phyloP scores from a whole-genome alignment of 1,140 invertebrate species.

The Branchinecta lindahli region DNA sequence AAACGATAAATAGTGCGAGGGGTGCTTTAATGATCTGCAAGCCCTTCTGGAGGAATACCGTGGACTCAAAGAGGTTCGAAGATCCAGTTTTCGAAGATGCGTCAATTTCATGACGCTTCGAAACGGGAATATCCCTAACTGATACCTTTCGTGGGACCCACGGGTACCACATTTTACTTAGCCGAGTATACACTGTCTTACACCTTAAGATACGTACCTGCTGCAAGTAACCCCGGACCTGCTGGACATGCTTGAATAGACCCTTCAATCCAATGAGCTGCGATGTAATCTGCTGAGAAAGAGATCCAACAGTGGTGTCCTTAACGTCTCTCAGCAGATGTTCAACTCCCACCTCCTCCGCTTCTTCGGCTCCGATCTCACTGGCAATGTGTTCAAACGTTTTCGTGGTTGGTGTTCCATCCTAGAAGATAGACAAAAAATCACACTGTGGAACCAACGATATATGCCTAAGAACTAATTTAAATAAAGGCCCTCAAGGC shows the following conservation, averaged over 20 bases:
- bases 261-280: constrained; percentile 91
- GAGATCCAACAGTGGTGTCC: constrained; percentile 94
- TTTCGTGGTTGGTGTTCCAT: constrained; percentile 97
- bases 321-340: constrained; percentile 96
- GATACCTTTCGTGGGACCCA: too few species aligned
- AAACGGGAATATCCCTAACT: too few species aligned
- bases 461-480: constrained; percentile 15
- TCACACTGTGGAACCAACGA: constrained; percentile 13
- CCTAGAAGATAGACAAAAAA: constrained; percentile 35
- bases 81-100: too few species aligned
- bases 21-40: too few species aligned
- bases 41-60: too few species aligned
- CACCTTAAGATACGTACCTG: constrained; percentile 36
- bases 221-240: constrained; percentile 82
- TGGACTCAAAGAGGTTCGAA: too few species aligned
- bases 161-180: too few species aligned
- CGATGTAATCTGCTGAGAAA: constrained; percentile 94
- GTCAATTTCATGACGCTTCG: too few species aligned
- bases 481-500: constrained; percentile 9
- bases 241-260: constrained; percentile 80
- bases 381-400: constrained; percentile 99
- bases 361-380: constrained; percentile 99
- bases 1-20: too few species aligned
- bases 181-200: too few species aligned
- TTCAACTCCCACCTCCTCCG: constrained; percentile 98